phyloP scores from a whole-genome alignment of 2,113 vertebrate species.

The Eupsittula cactorum region DNA sequence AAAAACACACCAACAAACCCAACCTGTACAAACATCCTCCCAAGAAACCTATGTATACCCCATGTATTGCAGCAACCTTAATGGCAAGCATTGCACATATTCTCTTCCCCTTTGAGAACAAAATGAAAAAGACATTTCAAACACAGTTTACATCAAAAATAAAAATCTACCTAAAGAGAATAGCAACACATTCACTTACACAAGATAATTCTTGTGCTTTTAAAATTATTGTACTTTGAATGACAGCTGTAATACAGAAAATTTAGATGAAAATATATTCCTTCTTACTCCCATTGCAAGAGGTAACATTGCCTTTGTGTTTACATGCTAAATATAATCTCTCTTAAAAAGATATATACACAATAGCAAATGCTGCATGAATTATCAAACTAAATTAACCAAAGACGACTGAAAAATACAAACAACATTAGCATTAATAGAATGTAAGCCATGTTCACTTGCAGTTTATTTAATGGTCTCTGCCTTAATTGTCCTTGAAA shows the following conservation, averaged over 20 bases:
- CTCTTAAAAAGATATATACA: background rate
- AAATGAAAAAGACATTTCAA: background rate
- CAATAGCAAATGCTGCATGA: background rate
- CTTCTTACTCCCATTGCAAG: background rate
- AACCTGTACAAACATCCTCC: background rate
- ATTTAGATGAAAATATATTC: background rate
- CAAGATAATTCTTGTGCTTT: background rate
- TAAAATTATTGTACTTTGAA: background rate
- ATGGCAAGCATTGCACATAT: background rate
- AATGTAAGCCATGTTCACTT: background rate
- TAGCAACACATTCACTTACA: background rate
- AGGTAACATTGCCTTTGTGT: background rate
- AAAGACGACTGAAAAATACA: background rate
- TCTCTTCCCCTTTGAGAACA: background rate
- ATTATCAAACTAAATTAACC: slow-evolving; percentile 29
- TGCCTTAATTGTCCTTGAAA: background rate
- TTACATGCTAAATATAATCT: background rate
- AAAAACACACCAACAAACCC: background rate
- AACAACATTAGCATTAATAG: slow-evolving; percentile 8
- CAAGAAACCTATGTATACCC: fast-evolving
- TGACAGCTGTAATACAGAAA: background rate
- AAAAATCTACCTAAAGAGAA: background rate
- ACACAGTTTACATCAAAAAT: background rate
- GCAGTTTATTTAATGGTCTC: background rate
- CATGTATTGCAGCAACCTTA: background rate